Percentiles rank a stretch among this genome's conserved stretches.
Conservation (phyloP, 2,113 vertebrate genomes). For the Noturus placidus region DNA sequence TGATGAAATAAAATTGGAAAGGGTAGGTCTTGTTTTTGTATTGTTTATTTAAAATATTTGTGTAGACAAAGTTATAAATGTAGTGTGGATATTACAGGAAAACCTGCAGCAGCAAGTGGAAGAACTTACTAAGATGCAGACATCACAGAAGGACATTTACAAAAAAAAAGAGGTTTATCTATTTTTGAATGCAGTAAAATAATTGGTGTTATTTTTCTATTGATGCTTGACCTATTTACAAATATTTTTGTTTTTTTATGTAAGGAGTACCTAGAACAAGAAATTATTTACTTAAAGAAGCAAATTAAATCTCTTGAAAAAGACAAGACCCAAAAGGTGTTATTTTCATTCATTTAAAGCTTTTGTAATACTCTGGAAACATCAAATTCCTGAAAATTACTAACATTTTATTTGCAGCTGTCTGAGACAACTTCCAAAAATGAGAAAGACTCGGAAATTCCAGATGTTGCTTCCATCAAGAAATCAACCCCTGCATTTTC, state of each 20-base stretch:
- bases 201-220: not conserved
- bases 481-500: slow-evolving; percentile 53
- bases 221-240: not conserved
- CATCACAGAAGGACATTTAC: slow-evolving; percentile 46
- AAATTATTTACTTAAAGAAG: slow-evolving; percentile 55
- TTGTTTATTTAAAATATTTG: slow-evolving; percentile 15
- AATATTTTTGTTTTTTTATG: slow-evolving; percentile 29
- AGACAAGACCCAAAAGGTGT: slow-evolving; percentile 37
- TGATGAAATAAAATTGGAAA: slow-evolving; percentile 73
- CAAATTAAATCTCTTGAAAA: slow-evolving; percentile 60
- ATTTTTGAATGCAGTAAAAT: not conserved
- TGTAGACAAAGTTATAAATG: not conserved
- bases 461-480: slow-evolving; percentile 41
- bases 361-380: not conserved
- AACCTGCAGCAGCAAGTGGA: slow-evolving; percentile 55
- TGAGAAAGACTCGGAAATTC: slow-evolving; percentile 43
- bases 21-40: slow-evolving; percentile 62
- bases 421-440: slow-evolving; percentile 41
- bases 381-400: not conserved
- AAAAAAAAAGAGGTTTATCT: slow-evolving; percentile 34
- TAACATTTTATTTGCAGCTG: slow-evolving; percentile 43
- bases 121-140: slow-evolving; percentile 56
- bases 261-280: slow-evolving; percentile 69
- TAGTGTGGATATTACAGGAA: slow-evolving; percentile 49
- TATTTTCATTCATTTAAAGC: not conserved